A percentile compares a stretch with the other conserved stretches of the same genome.
phyloP scores from a whole-genome alignment of 2,888 invertebrate species.

The Ormyrus labotus region DNA sequence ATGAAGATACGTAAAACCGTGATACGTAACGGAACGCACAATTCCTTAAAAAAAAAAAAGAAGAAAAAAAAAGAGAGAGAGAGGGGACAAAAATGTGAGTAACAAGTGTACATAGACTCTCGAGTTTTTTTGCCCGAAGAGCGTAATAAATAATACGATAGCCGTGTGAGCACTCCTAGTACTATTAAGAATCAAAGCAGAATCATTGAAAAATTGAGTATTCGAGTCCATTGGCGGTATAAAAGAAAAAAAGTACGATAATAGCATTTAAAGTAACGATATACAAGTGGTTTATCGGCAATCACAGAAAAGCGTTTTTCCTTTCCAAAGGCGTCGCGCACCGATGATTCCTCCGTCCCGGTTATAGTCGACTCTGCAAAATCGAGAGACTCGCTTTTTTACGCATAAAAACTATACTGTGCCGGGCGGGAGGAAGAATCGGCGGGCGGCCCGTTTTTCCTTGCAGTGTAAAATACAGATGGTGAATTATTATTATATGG shows the following conservation, averaged over 20 bases:
- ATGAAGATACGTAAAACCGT: conserved; percentile 50
- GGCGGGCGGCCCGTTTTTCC: not conserved
- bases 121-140: conserved; percentile 4
- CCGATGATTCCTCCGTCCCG: not conserved
- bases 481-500: conserved; percentile 45
- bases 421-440: too few species aligned
- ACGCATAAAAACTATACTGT: too few species aligned
- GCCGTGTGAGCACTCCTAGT: conserved; percentile 47
- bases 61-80: conserved; percentile 27
- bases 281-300: not conserved
- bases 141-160: conserved; percentile 19
- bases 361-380: not conserved
- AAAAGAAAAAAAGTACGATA: conserved; percentile 9
- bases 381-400: too few species aligned
- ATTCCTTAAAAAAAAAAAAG: conserved; percentile 45
- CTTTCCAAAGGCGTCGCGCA: too few species aligned
- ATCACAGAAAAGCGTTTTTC: too few species aligned
- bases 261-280: conserved; percentile 2
- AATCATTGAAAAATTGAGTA: conserved; percentile 1
- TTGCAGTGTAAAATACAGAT: conserved; percentile 34
- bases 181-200: conserved; percentile 1
- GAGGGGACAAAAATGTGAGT: too few species aligned
- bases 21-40: conserved; percentile 59
- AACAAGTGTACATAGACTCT: conserved; percentile 39
- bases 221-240: conserved; percentile 29